Conservation (phyloP, 35 echinoderm and acorn worm genomes). For the Eucidaris tribuloides region DNA sequence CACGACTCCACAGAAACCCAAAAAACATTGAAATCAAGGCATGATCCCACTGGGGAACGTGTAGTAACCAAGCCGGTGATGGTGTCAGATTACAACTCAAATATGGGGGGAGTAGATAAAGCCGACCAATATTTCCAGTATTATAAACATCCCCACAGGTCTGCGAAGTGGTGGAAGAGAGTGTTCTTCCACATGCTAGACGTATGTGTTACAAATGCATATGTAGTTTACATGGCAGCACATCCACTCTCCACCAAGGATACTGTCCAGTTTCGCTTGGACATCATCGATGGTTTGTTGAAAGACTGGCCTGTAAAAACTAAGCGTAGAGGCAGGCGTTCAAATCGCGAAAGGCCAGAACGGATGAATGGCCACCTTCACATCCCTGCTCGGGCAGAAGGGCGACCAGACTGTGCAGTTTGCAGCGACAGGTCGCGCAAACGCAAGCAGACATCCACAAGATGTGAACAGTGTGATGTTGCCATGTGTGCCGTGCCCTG, state of each 20-base stretch:
- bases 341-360: not conserved
- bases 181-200: not conserved
- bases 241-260: not conserved
- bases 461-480: no score
- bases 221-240: constrained; percentile 5
- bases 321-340: not conserved
- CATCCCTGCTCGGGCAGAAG: not conserved
- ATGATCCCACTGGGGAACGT: no score
- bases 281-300: constrained; percentile 1
- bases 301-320: not conserved
- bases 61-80: not conserved
- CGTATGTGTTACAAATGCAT: not conserved
- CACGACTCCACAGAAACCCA: no score
- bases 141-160: no score
- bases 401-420: not conserved
- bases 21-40: no score
- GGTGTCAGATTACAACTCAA: not conserved
- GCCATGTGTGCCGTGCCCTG: no score
- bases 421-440: not conserved
- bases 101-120: no score
- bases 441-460: not conserved
- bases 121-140: no score
- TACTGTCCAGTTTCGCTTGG: no score
- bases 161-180: no score
- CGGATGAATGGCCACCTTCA: not conserved